phyloP scores from a whole-genome alignment of 2,888 invertebrate species.

The Ormyrus rosae region DNA sequence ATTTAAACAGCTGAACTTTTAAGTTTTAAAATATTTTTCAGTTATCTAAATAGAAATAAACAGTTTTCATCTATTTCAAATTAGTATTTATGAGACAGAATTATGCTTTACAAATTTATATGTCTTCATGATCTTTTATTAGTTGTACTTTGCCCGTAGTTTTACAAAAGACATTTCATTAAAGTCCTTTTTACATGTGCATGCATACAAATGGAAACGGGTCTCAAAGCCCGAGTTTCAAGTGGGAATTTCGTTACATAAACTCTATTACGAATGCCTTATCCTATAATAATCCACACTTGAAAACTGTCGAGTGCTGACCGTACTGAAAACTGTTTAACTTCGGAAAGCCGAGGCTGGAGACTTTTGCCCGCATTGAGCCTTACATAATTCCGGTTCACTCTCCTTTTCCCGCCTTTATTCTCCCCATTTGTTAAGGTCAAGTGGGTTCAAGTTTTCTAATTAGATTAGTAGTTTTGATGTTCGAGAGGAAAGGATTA shows the following conservation, averaged over 20 bases:
- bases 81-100: too few species aligned
- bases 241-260: slow-evolving; percentile 37
- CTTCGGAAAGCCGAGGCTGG: slow-evolving; percentile 11
- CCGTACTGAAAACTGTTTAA: slow-evolving; percentile 42
- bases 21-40: too few species aligned
- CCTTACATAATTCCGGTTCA: neutral
- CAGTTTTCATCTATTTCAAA: too few species aligned
- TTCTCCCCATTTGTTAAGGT: slow-evolving; percentile 1
- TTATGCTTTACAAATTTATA: too few species aligned
- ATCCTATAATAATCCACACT: slow-evolving; percentile 32
- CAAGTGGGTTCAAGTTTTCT: slow-evolving; percentile 26
- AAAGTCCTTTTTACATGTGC: too few species aligned
- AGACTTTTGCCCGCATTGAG: neutral
- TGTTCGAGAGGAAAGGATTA: neutral
- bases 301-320: slow-evolving; percentile 46
- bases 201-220: too few species aligned
- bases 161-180: too few species aligned
- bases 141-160: too few species aligned
- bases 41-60: too few species aligned
- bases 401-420: neutral
- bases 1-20: too few species aligned
- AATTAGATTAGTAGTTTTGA: slow-evolving; percentile 11
- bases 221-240: neutral
- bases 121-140: too few species aligned
- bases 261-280: slow-evolving; percentile 27